Conservation (phyloP, 2,113 vertebrate genomes). For the Propithecus coquereli region DNA sequence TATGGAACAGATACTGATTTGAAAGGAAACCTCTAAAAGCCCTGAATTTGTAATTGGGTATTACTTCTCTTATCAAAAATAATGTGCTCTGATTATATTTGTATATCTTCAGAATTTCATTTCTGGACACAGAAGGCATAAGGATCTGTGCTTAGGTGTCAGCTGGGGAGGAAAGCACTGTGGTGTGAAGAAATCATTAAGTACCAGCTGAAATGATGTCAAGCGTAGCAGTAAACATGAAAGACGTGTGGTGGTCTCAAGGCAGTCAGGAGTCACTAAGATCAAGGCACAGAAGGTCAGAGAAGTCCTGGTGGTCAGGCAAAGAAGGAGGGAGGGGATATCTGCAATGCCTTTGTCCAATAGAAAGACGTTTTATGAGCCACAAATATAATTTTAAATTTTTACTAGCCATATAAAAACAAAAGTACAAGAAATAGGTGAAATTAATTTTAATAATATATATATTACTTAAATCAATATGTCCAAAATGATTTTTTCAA, state of each 20-base stretch:
- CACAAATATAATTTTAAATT: neutral
- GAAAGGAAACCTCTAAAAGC: conserved; percentile 22
- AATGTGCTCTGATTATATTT: neutral
- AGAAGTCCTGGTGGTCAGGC: neutral
- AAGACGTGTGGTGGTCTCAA: neutral
- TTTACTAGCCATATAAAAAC: neutral
- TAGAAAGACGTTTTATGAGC: neutral
- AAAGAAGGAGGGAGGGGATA: neutral
- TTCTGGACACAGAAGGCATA: neutral
- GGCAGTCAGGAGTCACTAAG: neutral
- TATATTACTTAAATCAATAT: neutral
- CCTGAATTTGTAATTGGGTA: conserved; percentile 30
- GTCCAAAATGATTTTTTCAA: neutral
- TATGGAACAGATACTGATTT: conserved; percentile 53
- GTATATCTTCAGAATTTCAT: conserved; percentile 24
- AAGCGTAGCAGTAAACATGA: neutral
- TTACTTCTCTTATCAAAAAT: conserved; percentile 38
- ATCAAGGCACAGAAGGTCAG: neutral
- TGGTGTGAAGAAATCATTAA: neutral
- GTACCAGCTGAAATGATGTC: neutral
- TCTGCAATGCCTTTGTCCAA: neutral
- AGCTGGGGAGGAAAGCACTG: neutral
- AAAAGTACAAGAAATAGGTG: neutral
- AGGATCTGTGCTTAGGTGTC: neutral
- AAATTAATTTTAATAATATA: neutral